Evolutionary conservation across 2,113 vertebrate species (phyloP), one percentile per base, ranked within the genome.

Genomic region (Hemicordylus capensis): DNA sequence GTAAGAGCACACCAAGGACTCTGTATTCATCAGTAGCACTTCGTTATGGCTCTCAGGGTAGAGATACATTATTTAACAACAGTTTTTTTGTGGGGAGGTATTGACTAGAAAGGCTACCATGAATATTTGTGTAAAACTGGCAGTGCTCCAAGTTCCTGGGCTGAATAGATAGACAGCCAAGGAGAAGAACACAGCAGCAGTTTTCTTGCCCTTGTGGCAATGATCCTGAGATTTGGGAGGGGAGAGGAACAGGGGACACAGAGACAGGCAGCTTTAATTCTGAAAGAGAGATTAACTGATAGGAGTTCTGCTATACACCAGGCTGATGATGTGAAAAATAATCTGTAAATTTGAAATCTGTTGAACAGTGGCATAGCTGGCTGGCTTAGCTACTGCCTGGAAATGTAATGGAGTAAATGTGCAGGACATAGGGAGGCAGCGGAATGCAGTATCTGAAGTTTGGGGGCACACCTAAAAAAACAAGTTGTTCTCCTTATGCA

Each of bases 31-130:
- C 56, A 85, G 86, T 39, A 51, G 39, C 37, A 89, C 0, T 0
- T 10, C 59, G 83, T 59, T 73, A n/a, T 34, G 72, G 46, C 67
- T 85, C 67, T 91, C 79, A 81, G 54, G 51, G 37, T 11, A 86
- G 73, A 83, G 39, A 70, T 20, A 3, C 59, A n/a, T 73, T 89
- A 72, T 81, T 90, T 85, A 86, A 79, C 10, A 87, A 28, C 20
- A 88, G 28, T 4, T 80, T n/a, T n/a, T n/a, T n/a, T 76, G 31
- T 66, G 88, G 64, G 20, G 4, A 10, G 12, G 46, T 72, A 24
- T 19, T 44, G n/a, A 26, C 42, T 1, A 83, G 74, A 9, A 89
- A 39, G 48, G 89, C 26, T 5, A 80, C 76, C 73, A 37, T 66
- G 17, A 69, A 0, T 2, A 72, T 69, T 1, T 78, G 2, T 44